These are phyloP conservation scores for Drosophila carrolli DNA, from an alignment of 1,140 invertebrate species.

Conservation along the genomic window DNA sequence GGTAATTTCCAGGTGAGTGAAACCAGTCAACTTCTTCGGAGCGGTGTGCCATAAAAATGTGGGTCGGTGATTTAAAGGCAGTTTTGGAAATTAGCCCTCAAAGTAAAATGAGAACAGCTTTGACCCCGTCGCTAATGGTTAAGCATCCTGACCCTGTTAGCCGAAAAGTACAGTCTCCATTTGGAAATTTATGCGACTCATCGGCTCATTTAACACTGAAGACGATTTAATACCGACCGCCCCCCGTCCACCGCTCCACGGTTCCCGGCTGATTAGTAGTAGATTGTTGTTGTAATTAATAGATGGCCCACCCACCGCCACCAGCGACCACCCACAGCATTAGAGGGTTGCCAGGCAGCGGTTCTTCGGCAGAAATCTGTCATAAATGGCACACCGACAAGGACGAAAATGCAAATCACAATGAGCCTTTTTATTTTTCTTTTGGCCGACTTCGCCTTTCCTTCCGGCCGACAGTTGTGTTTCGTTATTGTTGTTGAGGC, in stretches of 20 bases:
- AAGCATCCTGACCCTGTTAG: conserved; percentile 1
- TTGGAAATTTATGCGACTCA: conserved; percentile 58
- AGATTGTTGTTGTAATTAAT: conserved; percentile 74
- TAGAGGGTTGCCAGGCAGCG: conserved; percentile 10
- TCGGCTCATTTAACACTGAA: conserved; percentile 67
- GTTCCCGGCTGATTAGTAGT: conserved; percentile 57
- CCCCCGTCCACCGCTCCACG: not conserved
- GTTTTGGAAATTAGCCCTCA: not conserved
- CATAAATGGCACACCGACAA: conserved; percentile 62
- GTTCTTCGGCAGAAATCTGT: conserved; percentile 51
- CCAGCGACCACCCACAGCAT: conserved; percentile 13
- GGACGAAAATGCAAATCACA: conserved; percentile 74
- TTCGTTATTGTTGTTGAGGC: conserved; percentile 36
- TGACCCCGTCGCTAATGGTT: not conserved
- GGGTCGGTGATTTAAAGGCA: not conserved
- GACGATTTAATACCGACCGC: conserved; percentile 15
- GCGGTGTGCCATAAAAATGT: too few relatives aligned
- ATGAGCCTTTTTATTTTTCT: conserved; percentile 54
- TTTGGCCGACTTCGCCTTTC: not conserved
- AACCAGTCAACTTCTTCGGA: too few relatives aligned
- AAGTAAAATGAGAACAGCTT: not conserved
- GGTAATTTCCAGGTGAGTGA: too few relatives aligned
- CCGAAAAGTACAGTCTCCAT: conserved; percentile 33
- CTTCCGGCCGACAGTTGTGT: not conserved
- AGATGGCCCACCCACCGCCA: conserved; percentile 30